A percentile compares a stretch with the other conserved stretches of the same genome.
These are phyloP conservation scores for Trimorus sp. DNA, from an alignment of 2,888 invertebrate genomes.

Conservation along the genomic window DNA sequence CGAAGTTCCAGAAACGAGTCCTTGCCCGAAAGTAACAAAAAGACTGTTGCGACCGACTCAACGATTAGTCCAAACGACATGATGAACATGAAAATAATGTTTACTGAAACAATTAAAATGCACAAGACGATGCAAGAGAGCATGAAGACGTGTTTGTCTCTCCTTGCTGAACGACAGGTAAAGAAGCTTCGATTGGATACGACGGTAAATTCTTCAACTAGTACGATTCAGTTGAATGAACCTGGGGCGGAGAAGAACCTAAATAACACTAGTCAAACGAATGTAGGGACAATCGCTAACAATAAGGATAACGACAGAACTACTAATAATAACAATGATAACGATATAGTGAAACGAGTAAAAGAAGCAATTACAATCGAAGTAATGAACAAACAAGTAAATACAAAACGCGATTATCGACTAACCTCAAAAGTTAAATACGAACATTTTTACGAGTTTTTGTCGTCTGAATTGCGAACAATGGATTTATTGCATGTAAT, in stretches of 20 bases:
- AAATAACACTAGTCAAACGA: too few relatives aligned
- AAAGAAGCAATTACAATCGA: conserved; percentile 2
- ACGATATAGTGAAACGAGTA: background rate
- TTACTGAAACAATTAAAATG: background rate
- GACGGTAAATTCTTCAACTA: background rate
- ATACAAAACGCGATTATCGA: conserved; percentile 1
- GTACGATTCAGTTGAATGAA: background rate
- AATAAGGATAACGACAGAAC: background rate
- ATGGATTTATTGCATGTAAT: conserved; percentile 13
- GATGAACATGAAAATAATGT: background rate
- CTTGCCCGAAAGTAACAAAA: too few relatives aligned
- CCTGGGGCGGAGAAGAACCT: background rate
- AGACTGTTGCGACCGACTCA: too few relatives aligned
- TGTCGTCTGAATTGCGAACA: conserved; percentile 5
- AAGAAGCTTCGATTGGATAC: background rate
- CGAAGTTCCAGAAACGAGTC: too few relatives aligned
- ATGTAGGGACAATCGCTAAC: too few relatives aligned
- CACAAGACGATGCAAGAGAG: background rate
- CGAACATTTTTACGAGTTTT: conserved; percentile 12
- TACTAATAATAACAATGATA: background rate
- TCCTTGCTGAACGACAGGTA: conserved; percentile 1
- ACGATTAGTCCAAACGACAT: background rate
- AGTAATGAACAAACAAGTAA: background rate
- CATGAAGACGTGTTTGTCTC: background rate
- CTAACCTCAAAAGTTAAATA: conserved; percentile 9